Evolutionary conservation across 2,888 invertebrate species (phyloP).

Genomic region (Ganaspis brasiliensis): DNA sequence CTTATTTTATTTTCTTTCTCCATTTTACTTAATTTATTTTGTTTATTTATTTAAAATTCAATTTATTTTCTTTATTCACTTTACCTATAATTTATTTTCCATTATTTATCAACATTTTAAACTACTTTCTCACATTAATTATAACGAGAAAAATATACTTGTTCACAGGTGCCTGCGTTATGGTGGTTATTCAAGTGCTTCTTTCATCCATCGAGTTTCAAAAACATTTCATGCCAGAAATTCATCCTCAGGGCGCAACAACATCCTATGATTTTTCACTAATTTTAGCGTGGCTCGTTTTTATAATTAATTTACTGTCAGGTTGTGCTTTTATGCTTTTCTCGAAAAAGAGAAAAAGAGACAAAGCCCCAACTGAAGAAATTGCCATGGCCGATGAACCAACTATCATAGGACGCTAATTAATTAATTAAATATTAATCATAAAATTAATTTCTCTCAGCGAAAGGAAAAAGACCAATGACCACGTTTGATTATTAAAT

Average conservation of each 20-base stretch:
- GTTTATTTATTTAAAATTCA: no score
- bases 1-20: no score
- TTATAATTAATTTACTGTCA: constrained; percentile 86
- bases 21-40: no score
- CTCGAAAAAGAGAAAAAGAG: constrained; percentile 92
- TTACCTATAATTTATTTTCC: no score
- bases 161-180: constrained; percentile 87
- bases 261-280: constrained; percentile 88
- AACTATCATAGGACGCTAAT: constrained; percentile 85
- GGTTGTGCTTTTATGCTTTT: constrained; percentile 89
- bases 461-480: constrained; percentile 15
- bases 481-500: background rate
- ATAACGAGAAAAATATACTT: constrained; percentile 4
- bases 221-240: constrained; percentile 84
- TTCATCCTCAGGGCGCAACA: constrained; percentile 86
- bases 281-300: constrained; percentile 90
- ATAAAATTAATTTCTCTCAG: constrained; percentile 6
- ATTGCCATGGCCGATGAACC: constrained; percentile 93
- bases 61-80: no score
- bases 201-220: constrained; percentile 88
- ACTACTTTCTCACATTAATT: no score
- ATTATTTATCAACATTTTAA: no score
- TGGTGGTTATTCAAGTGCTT: constrained; percentile 92
- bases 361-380: constrained; percentile 91
- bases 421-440: background rate